Conservation (phyloP, 2,797 vertebrate species). For the Lepus oiostolus region DNA sequence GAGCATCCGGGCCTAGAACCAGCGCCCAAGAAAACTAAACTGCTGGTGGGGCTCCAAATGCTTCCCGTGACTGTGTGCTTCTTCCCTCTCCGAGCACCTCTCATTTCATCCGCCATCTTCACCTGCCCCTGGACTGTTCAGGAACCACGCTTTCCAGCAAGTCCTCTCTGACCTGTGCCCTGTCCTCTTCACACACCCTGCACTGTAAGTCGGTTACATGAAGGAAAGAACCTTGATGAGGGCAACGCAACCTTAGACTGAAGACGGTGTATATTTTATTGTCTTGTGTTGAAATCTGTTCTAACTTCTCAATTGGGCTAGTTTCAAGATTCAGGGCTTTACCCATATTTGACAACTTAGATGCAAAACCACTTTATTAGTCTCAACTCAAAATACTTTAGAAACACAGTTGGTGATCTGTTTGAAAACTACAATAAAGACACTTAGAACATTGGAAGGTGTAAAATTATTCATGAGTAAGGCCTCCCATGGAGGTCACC, state of each 20-base stretch:
- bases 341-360: not conserved
- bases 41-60: not conserved
- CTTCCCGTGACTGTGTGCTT: not conserved
- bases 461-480: not conserved
- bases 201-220: not conserved
- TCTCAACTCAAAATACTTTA: not conserved
- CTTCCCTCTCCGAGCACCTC: too few species aligned
- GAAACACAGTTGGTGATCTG: not conserved
- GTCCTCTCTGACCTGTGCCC: not conserved
- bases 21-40: not conserved
- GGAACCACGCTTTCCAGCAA: not conserved
- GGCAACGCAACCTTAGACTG: not conserved
- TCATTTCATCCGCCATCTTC: not conserved
- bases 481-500: not conserved
- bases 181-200: not conserved
- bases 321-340: constrained; percentile 4
- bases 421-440: not conserved
- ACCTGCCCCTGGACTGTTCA: too few species aligned
- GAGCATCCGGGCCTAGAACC: too few species aligned
- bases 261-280: not conserved
- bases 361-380: not conserved
- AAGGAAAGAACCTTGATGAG: not conserved
- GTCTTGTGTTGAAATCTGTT: not conserved
- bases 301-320: not conserved
- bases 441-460: not conserved